Evolutionary conservation across 1,140 invertebrate species (phyloP).

Genomic region (Magallana ariakensis): DNA sequence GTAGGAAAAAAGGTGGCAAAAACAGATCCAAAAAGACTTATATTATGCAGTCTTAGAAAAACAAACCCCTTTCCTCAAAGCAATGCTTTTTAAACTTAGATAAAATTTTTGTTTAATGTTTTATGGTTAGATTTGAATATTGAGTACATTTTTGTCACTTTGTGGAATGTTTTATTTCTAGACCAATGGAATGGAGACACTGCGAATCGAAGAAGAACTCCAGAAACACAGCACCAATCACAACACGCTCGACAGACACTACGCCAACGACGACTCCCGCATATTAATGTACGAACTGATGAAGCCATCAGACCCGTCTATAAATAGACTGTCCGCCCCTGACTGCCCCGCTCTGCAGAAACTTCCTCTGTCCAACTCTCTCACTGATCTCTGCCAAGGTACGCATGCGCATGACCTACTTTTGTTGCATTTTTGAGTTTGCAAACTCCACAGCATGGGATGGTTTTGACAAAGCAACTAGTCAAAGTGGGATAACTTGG

Average conservation of each 20-base stretch:
- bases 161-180: slow-evolving; percentile 75
- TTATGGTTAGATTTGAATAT: too few species aligned
- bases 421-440: slow-evolving; percentile 51
- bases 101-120: too few species aligned
- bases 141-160: too few species aligned
- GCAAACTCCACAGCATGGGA: slow-evolving; percentile 46
- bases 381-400: slow-evolving; percentile 97
- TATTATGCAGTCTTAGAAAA: too few species aligned
- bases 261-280: slow-evolving; percentile 83
- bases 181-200: slow-evolving; percentile 82
- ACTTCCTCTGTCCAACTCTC: slow-evolving; percentile 92
- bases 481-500: too few species aligned
- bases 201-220: slow-evolving; percentile 90
- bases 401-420: slow-evolving; percentile 80
- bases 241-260: slow-evolving; percentile 85
- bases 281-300: slow-evolving; percentile 93
- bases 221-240: slow-evolving; percentile 93
- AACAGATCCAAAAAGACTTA: too few species aligned
- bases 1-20: too few species aligned
- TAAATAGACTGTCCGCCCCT: slow-evolving; percentile 81
- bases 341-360: slow-evolving; percentile 84
- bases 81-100: too few species aligned
- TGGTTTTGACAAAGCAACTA: too few species aligned
- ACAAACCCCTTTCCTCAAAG: too few species aligned
- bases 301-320: slow-evolving; percentile 77